Conservation (phyloP, 2,797 vertebrate genomes). For the Vireo griseus region DNA sequence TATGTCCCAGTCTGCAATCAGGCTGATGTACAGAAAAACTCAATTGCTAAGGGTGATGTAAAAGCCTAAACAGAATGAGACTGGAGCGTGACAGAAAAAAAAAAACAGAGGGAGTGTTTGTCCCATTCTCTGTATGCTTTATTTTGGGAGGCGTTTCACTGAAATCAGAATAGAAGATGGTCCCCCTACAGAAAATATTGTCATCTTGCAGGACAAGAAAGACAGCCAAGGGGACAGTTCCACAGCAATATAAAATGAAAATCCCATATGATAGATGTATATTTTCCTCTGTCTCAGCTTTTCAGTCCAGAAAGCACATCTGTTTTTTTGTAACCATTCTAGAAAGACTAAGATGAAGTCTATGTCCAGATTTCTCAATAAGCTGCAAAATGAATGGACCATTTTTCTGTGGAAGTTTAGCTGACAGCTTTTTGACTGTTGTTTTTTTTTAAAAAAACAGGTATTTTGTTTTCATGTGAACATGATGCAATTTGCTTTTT, state of each 20-base stretch:
- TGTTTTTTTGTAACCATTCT: neutral
- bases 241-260: neutral
- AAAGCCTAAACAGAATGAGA: neutral
- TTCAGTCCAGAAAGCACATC: neutral
- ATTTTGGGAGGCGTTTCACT: neutral
- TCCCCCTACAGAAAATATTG: neutral
- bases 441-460: neutral
- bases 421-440: neutral
- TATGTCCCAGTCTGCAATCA: neutral
- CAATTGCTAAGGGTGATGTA: neutral
- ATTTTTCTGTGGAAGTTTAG: neutral
- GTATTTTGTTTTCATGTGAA: neutral
- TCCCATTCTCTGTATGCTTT: neutral
- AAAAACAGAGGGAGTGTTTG: neutral
- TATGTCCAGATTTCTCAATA: neutral
- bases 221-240: neutral
- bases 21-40: neutral
- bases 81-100: rapidly evolving
- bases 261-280: neutral
- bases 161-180: neutral
- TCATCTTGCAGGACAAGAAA: neutral
- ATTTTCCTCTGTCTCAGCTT: neutral
- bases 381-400: neutral
- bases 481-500: neutral
- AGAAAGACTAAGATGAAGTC: neutral